phyloP scores from a whole-genome alignment of 2,113 vertebrate species.

The Limanda limanda region DNA sequence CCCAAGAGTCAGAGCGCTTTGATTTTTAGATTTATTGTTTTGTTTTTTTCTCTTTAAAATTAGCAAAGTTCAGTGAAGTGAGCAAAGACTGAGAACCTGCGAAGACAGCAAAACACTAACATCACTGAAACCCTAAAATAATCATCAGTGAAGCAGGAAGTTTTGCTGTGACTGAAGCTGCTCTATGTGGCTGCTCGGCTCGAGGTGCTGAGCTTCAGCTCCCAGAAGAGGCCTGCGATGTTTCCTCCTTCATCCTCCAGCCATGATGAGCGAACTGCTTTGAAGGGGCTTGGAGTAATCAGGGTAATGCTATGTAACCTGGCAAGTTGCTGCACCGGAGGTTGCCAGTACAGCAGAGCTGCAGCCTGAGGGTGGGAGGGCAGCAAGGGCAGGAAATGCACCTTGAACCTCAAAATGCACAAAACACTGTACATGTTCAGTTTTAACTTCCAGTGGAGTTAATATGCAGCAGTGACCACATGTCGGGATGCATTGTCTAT shows the following conservation, averaged over 20 bases:
- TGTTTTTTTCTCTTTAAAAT: conserved; percentile 14
- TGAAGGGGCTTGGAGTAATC: too few species aligned
- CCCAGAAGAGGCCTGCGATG: too few species aligned
- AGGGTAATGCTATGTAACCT: too few species aligned
- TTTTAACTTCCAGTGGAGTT: conserved; percentile 33
- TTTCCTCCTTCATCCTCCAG: too few species aligned
- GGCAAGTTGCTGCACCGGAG: too few species aligned
- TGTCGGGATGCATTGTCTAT: conserved; percentile 52
- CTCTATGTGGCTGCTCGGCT: conserved; percentile 12
- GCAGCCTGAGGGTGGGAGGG: background rate
- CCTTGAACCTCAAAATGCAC: conserved; percentile 24
- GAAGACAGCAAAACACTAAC: conserved; percentile 46
- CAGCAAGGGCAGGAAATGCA: too few species aligned
- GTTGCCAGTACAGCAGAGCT: too few species aligned
- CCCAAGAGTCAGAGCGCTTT: conserved; percentile 16
- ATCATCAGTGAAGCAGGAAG: conserved; percentile 55
- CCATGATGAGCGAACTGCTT: too few species aligned
- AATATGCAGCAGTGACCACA: conserved; percentile 48
- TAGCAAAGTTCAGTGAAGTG: conserved; percentile 13
- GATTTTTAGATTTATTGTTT: conserved; percentile 32
- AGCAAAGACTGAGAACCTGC: conserved; percentile 13
- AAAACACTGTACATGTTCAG: conserved; percentile 18
- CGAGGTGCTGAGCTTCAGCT: background rate
- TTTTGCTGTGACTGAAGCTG: conserved; percentile 30
- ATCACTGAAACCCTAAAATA: conserved; percentile 51